Conservation (phyloP, 1,140 invertebrate genomes). For the Paraescarpia echinospica region DNA sequence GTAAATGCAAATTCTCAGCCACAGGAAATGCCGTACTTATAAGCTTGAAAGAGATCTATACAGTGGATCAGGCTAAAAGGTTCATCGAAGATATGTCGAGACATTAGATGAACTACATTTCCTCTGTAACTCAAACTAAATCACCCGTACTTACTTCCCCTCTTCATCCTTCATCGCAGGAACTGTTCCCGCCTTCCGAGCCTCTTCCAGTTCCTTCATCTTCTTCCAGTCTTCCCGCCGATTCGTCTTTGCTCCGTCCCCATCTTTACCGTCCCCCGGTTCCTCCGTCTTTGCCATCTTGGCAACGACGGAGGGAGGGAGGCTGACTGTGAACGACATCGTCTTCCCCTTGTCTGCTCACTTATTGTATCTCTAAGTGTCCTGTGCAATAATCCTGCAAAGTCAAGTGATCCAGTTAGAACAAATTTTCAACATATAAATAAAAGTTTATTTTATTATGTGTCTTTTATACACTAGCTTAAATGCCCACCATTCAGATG, state of each 20-base stretch:
- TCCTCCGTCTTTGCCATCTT: slow-evolving; percentile 43
- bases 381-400: neutral
- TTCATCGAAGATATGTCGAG: neutral
- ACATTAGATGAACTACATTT: neutral
- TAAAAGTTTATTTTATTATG: too few species aligned
- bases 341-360: neutral
- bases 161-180: slow-evolving; percentile 98
- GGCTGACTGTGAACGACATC: slow-evolving; percentile 54
- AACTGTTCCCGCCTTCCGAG: slow-evolving; percentile 95
- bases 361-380: neutral
- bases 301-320: slow-evolving; percentile 56
- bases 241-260: slow-evolving; percentile 50
- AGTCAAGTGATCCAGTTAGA: neutral
- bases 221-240: slow-evolving; percentile 58
- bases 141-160: slow-evolving; percentile 66
- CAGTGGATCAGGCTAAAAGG: neutral
- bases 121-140: neutral
- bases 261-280: slow-evolving; percentile 8
- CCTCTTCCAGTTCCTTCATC: slow-evolving; percentile 94
- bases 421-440: neutral
- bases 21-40: neutral
- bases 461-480: too few species aligned
- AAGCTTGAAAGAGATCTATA: neutral
- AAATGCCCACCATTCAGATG: too few species aligned
- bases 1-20: too few species aligned